Conservation (phyloP, 2,113 vertebrate species). For the Craseonycteris thonglongyai region DNA sequence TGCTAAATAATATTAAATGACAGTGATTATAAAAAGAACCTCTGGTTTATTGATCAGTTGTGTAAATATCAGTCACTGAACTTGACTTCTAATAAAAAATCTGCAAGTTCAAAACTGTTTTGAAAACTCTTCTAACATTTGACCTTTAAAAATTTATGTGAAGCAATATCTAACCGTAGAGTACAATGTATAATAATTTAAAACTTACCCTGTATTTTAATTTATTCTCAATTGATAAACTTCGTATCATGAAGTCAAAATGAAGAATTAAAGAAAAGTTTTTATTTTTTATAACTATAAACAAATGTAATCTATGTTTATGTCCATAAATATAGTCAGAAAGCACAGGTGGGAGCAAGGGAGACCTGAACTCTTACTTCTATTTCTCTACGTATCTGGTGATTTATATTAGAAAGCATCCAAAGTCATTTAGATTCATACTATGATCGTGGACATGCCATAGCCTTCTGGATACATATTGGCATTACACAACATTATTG, state of each 20-base stretch:
- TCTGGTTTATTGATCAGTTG: conserved; percentile 63
- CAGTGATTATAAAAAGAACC: conserved; percentile 49
- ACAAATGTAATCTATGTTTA: not conserved
- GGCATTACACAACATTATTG: not conserved
- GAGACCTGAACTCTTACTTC: not conserved
- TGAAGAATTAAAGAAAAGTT: not conserved
- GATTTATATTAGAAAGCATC: not conserved
- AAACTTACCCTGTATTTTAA: conserved; percentile 28
- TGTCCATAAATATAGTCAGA: not conserved
- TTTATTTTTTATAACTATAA: not conserved
- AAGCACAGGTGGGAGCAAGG: not conserved
- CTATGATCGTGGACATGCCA: not conserved
- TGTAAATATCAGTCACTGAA: conserved; percentile 60
- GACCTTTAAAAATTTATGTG: conserved; percentile 52
- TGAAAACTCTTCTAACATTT: conserved; percentile 38
- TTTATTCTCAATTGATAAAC: conserved; percentile 23
- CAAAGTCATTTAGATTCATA: not conserved
- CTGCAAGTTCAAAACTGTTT: conserved; percentile 45
- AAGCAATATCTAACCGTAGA: conserved; percentile 47
- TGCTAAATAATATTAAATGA: conserved; percentile 53
- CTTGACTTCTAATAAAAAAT: conserved; percentile 57
- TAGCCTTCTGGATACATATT: not conserved
- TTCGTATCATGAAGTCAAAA: not conserved
- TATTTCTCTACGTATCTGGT: not conserved
- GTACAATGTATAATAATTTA: not conserved